Evolutionary conservation across 2,113 vertebrate species (phyloP), one percentile per base, ranked within the genome.

Genomic region (Prochilodus magdalenae): DNA sequence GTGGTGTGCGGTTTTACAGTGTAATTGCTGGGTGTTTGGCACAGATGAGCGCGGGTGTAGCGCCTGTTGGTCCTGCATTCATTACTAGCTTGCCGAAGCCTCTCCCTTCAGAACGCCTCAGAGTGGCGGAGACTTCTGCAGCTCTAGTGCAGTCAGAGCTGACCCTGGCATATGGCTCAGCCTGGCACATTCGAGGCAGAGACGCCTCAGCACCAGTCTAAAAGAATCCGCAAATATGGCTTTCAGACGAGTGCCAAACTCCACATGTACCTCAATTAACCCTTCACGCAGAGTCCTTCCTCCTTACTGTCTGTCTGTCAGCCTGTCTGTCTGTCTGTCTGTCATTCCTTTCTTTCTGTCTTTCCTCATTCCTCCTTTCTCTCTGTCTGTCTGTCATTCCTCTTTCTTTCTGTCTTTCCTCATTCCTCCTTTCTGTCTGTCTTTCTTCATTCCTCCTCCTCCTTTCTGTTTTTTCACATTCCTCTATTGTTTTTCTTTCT

Each of bases 91-190:
- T 18, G 29, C 62, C 3, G 62, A 30, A 65, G 65, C 71, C 18
- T 55, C 79, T 30, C 53, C 59, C 79, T 73, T 36, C 55, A 53
- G 79, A 62, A 67, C 27, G 70, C 33, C 79, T 65, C 59, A 27
- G 60, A 66, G 79, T 47, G 47, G 15, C 44, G 22, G 60, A 47
- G 26, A 81, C 71, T 69, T 33, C 71, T 27, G 60, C 49, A 55
- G 49, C 79, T 36, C 49, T 69, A 55, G 80, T 67, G 62, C 66
- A 40, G 51, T 44, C 59, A n/a, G 72, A 29, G 73, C n/a, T 77
- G 79, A 78, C 66, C 79, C 36, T 63, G 84, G 77, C 86, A 84
- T 84, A 86, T 87, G 86, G 79, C 55, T 82, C 78, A 71, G 71
- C 80, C 63, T 78, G 65, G 73, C 86, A 81, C 57, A 69, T 79